Conservation (phyloP, 1,140 invertebrate species). For the Nautilus pompilius region DNA sequence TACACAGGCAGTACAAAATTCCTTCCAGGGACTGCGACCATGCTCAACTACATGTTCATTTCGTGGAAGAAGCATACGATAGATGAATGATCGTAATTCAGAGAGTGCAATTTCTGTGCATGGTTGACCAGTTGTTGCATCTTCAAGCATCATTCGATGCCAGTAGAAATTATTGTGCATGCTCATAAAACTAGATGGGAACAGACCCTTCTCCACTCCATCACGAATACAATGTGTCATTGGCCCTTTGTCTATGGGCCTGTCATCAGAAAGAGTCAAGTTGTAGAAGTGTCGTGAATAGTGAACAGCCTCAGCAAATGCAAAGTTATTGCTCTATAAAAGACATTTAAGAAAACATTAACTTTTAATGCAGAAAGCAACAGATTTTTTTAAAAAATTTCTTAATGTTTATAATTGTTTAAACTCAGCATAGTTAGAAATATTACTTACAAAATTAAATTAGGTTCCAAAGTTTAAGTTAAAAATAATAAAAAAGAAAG, state of each 20-base stretch:
- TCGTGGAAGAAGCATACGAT: conserved; percentile 39
- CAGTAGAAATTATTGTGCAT: conserved; percentile 47
- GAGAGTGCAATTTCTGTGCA: conserved; percentile 31
- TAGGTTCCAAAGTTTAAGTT: too few relatives aligned
- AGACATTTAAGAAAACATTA: neutral
- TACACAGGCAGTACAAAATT: conserved; percentile 4
- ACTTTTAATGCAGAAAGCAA: neutral
- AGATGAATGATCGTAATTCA: conserved; percentile 37
- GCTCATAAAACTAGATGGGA: conserved; percentile 28
- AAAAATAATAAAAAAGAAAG: too few relatives aligned
- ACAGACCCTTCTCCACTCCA: conserved; percentile 15
- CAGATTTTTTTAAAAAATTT: neutral
- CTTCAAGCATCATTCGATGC: conserved; percentile 45
- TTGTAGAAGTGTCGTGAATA: conserved; percentile 43
- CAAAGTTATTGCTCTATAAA: conserved; percentile 20
- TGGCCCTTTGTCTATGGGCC: neutral
- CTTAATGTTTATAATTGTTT: neutral
- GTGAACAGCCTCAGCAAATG: conserved; percentile 33
- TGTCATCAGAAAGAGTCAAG: conserved; percentile 10
- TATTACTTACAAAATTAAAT: too few relatives aligned
- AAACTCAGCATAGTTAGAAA: neutral
- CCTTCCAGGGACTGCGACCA: conserved; percentile 28
- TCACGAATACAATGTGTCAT: conserved; percentile 13
- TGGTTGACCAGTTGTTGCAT: conserved; percentile 26
- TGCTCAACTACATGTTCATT: conserved; percentile 42